Conservation (phyloP, 2,797 vertebrate species). For the Enteromius trimaculatus region DNA sequence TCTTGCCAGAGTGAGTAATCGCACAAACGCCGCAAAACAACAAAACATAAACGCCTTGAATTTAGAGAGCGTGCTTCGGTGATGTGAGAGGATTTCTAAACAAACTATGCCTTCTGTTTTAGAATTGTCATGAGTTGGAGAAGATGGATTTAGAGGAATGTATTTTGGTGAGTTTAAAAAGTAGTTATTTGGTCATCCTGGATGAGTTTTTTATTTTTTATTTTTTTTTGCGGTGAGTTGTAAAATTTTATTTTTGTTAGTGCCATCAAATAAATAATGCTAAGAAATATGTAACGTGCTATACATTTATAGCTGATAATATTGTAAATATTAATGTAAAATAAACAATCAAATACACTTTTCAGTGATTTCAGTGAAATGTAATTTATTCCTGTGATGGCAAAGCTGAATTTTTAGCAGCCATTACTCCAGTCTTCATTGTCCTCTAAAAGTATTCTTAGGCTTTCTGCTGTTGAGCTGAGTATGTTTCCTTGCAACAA, state of each 20-base stretch:
- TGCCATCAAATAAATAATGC: not conserved
- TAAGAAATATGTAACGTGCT: not conserved
- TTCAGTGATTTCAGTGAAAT: not conserved
- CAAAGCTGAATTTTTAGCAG: not conserved
- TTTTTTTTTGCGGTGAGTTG: no score
- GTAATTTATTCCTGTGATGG: not conserved
- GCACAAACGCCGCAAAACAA: not conserved
- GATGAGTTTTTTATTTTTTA: no score
- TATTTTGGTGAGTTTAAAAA: slow-evolving; percentile 84
- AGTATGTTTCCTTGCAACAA: not conserved
- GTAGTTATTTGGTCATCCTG: not conserved
- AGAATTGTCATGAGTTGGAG: slow-evolving; percentile 98
- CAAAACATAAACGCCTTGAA: slow-evolving; percentile 7
- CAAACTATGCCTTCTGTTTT: slow-evolving; percentile 42
- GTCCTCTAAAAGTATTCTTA: not conserved
- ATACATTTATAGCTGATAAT: not conserved
- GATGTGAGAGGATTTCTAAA: not conserved
- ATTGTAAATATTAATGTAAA: not conserved
- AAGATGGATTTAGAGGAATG: slow-evolving; percentile 99
- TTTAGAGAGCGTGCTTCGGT: slow-evolving; percentile 3
- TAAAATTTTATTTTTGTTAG: not conserved
- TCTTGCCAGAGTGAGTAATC: slow-evolving; percentile 89
- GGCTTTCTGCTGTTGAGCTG: not conserved
- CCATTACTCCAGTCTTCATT: not conserved
- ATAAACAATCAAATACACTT: not conserved